Evolutionary conservation across 2,797 vertebrate genomes (phyloP).

Genomic region (Chelidonichthys spinosus): DNA sequence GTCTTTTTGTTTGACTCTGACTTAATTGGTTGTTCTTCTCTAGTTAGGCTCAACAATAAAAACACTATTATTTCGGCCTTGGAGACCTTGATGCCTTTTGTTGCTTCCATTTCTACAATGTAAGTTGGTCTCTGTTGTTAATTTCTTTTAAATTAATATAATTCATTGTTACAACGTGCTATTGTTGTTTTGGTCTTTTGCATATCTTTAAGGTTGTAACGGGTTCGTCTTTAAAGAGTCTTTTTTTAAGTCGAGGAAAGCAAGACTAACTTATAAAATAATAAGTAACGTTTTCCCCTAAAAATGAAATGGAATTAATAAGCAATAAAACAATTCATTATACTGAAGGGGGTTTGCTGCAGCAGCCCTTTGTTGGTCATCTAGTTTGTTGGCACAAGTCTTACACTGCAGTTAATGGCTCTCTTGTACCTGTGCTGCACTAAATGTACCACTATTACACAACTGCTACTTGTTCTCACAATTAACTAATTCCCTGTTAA

Average conservation of each 20-base stretch:
- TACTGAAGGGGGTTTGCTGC: not conserved
- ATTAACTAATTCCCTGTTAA: too few species aligned
- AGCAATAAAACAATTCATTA: not conserved
- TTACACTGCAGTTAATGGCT: not conserved
- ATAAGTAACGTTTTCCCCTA: too few species aligned
- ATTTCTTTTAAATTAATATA: not conserved
- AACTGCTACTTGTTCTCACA: not conserved
- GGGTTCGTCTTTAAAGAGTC: too few species aligned
- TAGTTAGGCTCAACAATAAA: not conserved
- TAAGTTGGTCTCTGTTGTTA: not conserved
- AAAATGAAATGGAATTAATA: not conserved
- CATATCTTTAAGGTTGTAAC: not conserved
- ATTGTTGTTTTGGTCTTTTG: not conserved
- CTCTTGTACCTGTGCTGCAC: not conserved
- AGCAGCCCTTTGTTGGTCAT: not conserved
- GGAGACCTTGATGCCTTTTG: too few species aligned
- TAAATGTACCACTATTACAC: not conserved
- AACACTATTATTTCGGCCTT: not conserved
- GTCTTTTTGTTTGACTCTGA: not conserved
- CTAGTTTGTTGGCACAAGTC: too few species aligned
- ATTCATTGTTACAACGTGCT: not conserved
- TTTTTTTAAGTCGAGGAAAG: too few species aligned
- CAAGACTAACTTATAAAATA: too few species aligned
- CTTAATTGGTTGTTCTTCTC: not conserved
- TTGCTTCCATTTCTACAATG: not conserved